These are phyloP conservation scores for Pedicia rivosa DNA, from an alignment of 2,888 invertebrate species.

Conservation along the genomic window DNA sequence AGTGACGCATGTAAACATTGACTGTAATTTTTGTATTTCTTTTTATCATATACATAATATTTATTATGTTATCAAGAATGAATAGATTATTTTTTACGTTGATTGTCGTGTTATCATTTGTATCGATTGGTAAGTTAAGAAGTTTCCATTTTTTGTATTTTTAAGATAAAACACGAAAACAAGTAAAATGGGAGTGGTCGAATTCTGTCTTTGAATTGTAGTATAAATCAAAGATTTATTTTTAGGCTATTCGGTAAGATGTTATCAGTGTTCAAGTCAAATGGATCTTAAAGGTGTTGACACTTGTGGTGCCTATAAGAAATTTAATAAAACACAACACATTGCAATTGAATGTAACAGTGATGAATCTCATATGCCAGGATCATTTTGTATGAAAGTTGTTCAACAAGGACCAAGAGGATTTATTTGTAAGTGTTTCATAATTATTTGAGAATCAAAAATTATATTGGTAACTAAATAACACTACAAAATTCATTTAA, in stretches of 20 bases:
- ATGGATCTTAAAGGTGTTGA: conserved; percentile 67
- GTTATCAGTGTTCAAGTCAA: conserved; percentile 86
- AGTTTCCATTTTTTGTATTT: no score
- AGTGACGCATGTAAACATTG: no score
- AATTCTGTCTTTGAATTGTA: not conserved
- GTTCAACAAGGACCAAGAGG: conserved; percentile 88
- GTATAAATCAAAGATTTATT: conserved; percentile 8
- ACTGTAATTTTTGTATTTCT: no score
- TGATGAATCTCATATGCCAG: conserved; percentile 86
- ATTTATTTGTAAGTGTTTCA: conserved; percentile 71
- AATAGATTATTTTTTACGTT: no score
- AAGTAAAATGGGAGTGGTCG: not conserved
- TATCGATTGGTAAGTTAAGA: no score
- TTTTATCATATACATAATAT: no score
- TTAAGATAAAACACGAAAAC: no score
- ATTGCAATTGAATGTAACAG: conserved; percentile 87
- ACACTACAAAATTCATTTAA: not conserved
- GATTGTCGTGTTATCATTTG: no score
- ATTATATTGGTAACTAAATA: not conserved
- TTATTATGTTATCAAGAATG: no score
- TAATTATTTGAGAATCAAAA: not conserved
- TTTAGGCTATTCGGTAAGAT: conserved; percentile 57
- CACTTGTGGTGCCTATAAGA: conserved; percentile 78
- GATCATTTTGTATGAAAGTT: conserved; percentile 91
- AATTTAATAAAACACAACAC: conserved; percentile 69